Conservation (phyloP, 2,113 vertebrate species). For the Colistium nudipinnis region DNA sequence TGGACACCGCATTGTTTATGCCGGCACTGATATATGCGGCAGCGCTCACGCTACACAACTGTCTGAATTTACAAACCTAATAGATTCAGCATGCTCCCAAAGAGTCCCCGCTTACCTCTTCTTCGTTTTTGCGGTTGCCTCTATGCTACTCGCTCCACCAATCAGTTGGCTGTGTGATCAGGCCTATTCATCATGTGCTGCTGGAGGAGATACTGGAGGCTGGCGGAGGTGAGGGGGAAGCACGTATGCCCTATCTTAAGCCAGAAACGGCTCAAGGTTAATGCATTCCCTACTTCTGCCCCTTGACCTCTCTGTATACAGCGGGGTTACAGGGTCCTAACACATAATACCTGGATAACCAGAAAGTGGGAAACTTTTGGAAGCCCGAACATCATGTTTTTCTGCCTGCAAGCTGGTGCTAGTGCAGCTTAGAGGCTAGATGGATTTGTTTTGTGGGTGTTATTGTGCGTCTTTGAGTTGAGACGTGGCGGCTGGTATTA, state of each 20-base stretch:
- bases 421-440: constrained; percentile 16
- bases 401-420: constrained; percentile 21
- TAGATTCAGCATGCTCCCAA: constrained; percentile 46
- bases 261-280: constrained; percentile 59
- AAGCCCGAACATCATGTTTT: constrained; percentile 34
- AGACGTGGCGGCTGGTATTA: constrained; percentile 7
- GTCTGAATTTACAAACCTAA: constrained; percentile 41
- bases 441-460: constrained; percentile 34
- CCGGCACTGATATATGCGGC: constrained; percentile 34
- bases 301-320: constrained; percentile 59
- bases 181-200: constrained; percentile 74
- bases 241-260: constrained; percentile 62
- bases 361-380: constrained; percentile 57
- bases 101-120: constrained; percentile 49
- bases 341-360: constrained; percentile 56
- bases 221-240: constrained; percentile 54
- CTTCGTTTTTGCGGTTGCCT: constrained; percentile 56
- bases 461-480: constrained; percentile 27
- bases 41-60: background rate
- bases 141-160: constrained; percentile 57
- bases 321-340: constrained; percentile 44
- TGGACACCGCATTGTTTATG: constrained; percentile 16
- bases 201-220: constrained; percentile 60
- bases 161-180: constrained; percentile 56
- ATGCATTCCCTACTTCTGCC: constrained; percentile 67